Conservation (phyloP, 2,797 vertebrate species). For the Nannoperca obscura region DNA sequence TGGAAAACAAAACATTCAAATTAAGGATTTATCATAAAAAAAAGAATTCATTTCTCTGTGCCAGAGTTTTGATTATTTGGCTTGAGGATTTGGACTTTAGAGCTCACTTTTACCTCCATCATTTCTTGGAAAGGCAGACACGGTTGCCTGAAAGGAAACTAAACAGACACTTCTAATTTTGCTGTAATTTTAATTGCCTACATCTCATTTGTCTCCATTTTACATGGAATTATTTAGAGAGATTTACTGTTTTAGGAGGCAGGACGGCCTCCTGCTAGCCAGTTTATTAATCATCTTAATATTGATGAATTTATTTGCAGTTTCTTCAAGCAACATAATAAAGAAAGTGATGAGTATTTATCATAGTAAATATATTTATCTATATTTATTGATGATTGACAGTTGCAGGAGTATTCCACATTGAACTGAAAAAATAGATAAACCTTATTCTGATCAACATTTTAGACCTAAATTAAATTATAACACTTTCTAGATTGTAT, state of each 20-base stretch:
- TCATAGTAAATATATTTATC: background rate
- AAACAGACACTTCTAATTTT: conserved; percentile 20
- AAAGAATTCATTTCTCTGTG: conserved; percentile 25
- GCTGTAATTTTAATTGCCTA: conserved; percentile 16
- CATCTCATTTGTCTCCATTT: conserved; percentile 16
- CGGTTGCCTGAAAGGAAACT: conserved; percentile 18
- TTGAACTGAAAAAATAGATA: background rate
- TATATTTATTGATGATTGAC: background rate
- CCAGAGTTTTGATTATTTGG: conserved; percentile 65
- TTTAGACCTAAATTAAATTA: background rate
- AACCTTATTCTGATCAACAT: conserved; percentile 2
- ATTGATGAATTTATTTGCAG: background rate
- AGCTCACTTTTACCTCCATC: conserved; percentile 38
- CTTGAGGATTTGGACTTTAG: conserved; percentile 42
- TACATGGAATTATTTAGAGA: background rate
- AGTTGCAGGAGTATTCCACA: background rate
- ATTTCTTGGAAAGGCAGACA: conserved; percentile 43
- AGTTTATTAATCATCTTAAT: background rate
- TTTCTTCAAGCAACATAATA: background rate
- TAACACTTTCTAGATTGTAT: background rate
- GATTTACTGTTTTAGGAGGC: background rate
- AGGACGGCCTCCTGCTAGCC: background rate
- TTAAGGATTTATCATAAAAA: conserved; percentile 36
- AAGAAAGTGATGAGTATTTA: background rate
- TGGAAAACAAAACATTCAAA: conserved; percentile 38